These are phyloP conservation scores for Tenthredo distinguenda DNA, from an alignment of 2,888 invertebrate genomes.

Conservation along the genomic window DNA sequence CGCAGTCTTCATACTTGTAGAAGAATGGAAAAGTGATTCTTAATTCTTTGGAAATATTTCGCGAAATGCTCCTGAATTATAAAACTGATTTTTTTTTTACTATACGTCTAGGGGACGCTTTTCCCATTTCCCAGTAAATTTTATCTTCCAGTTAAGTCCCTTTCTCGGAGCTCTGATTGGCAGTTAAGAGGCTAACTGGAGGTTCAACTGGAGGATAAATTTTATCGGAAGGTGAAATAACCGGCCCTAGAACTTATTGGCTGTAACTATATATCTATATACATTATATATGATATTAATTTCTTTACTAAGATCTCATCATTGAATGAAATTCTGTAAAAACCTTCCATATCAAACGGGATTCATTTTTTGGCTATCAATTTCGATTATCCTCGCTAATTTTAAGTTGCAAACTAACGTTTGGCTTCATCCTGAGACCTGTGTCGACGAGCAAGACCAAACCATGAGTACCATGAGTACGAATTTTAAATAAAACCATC, in stretches of 20 bases:
- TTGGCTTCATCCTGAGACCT: no score
- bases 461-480: no score
- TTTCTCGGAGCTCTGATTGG: not conserved
- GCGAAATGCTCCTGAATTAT: not conserved
- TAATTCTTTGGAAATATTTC: not conserved
- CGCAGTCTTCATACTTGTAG: not conserved
- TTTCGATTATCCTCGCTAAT: not conserved
- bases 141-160: not conserved
- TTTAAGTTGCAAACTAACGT: no score
- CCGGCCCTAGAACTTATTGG: not conserved
- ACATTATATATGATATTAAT: not conserved
- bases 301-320: not conserved
- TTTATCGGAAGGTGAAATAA: not conserved
- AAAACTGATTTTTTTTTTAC: not conserved
- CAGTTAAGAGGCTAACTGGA: constrained; percentile 2
- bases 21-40: not conserved
- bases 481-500: not conserved
- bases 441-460: no score
- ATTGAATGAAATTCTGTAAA: not conserved
- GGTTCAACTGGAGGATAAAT: not conserved
- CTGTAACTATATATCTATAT: not conserved
- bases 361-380: not conserved
- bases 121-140: not conserved
- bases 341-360: not conserved
- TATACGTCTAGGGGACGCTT: not conserved